Evolutionary conservation across 2,113 vertebrate genomes (phyloP).

Genomic region (Pygoscelis antarcticus): DNA sequence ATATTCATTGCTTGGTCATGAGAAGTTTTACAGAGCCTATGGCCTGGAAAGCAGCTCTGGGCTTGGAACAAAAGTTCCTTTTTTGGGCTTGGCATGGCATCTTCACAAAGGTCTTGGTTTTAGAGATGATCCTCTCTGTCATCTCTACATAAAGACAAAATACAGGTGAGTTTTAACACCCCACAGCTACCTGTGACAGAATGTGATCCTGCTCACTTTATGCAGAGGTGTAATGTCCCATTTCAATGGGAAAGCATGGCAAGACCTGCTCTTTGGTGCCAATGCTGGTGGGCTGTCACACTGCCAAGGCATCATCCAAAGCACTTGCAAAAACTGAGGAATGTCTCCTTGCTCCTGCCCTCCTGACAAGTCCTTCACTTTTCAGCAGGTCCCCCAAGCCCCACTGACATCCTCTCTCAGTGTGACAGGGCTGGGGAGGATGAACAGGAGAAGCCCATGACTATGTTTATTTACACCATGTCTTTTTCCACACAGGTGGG

Average conservation of each 20-base stretch:
- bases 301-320: neutral
- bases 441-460: neutral
- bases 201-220: neutral
- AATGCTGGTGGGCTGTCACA: neutral
- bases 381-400: neutral
- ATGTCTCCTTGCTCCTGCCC: neutral
- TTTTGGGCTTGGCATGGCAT: neutral
- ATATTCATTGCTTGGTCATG: neutral
- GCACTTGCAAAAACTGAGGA: neutral
- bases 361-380: neutral
- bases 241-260: neutral
- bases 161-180: neutral
- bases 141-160: neutral
- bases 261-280: neutral
- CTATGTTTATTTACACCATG: neutral
- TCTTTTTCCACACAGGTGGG: neutral
- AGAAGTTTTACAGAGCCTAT: neutral
- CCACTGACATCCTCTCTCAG: neutral
- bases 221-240: neutral
- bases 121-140: neutral
- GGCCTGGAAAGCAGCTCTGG: neutral
- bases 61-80: neutral
- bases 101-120: neutral
- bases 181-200: neutral
- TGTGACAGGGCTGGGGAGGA: neutral